Evolutionary conservation across 2,888 invertebrate species (phyloP).

Genomic region (Uloborus plumipes): DNA sequence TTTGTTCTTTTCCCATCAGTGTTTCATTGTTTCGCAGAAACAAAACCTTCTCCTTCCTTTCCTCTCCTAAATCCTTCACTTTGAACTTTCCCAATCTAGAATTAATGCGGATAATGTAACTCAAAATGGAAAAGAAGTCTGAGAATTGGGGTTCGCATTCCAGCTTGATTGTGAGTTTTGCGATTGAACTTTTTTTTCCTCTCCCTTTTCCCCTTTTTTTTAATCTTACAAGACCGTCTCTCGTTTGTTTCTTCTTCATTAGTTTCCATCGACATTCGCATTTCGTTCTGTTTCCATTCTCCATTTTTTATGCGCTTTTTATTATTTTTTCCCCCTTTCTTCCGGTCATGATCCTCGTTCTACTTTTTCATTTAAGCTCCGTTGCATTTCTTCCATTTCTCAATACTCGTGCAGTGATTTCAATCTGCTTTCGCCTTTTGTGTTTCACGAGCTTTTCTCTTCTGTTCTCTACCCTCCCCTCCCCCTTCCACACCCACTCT

Average conservation of each 20-base stretch:
- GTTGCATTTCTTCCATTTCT: constrained; percentile 27
- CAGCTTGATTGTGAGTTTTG: constrained; percentile 62
- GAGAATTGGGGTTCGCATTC: constrained; percentile 25
- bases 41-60: constrained; percentile 9
- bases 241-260: constrained; percentile 56
- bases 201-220: too few species aligned
- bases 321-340: constrained; percentile 3
- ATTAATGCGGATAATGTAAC: constrained; percentile 59
- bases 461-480: background rate
- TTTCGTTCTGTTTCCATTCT: constrained; percentile 33
- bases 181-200: constrained; percentile 19
- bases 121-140: constrained; percentile 2
- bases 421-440: background rate
- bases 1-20: background rate
- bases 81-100: constrained; percentile 42
- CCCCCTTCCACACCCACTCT: background rate
- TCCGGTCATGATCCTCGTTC: constrained; percentile 19
- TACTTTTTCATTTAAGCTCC: constrained; percentile 40
- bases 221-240: constrained; percentile 5
- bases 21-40: constrained; percentile 10
- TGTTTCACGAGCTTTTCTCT: background rate
- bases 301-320: background rate
- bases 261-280: constrained; percentile 50
- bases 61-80: constrained; percentile 10
- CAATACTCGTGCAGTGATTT: constrained; percentile 23